Evolutionary conservation across 2,113 vertebrate genomes (phyloP).

Genomic region (Pangasianodon gigas): DNA sequence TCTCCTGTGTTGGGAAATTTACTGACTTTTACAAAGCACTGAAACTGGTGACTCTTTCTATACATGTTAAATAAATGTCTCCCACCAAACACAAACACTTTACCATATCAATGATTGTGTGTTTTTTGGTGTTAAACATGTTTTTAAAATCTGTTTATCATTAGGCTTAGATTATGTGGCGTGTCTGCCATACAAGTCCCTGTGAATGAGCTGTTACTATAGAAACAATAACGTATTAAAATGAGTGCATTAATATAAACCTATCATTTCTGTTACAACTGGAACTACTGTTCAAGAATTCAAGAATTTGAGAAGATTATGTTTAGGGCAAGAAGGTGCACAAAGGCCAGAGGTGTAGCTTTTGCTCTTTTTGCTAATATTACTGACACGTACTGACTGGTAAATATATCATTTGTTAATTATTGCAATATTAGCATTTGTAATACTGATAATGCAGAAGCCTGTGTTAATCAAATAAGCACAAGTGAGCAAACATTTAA

Average conservation of each 20-base stretch:
- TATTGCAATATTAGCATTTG: background rate
- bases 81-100: background rate
- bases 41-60: background rate
- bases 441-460: background rate
- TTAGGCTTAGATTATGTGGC: background rate
- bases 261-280: background rate
- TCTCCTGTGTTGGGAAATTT: background rate
- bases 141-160: background rate
- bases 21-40: background rate
- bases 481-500: background rate
- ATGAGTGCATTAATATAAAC: background rate
- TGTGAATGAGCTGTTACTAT: conserved; percentile 5
- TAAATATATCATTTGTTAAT: background rate
- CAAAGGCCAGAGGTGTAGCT: background rate
- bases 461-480: background rate
- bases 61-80: background rate
- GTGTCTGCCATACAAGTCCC: background rate
- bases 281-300: background rate
- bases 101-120: background rate
- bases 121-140: background rate
- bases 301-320: background rate
- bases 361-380: background rate
- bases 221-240: background rate
- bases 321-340: background rate
- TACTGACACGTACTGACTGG: background rate